A percentile compares a stretch with the other conserved stretches of the same genome.
phyloP scores from a whole-genome alignment of 2,113 vertebrate genomes.

The Seriola aureovittata region DNA sequence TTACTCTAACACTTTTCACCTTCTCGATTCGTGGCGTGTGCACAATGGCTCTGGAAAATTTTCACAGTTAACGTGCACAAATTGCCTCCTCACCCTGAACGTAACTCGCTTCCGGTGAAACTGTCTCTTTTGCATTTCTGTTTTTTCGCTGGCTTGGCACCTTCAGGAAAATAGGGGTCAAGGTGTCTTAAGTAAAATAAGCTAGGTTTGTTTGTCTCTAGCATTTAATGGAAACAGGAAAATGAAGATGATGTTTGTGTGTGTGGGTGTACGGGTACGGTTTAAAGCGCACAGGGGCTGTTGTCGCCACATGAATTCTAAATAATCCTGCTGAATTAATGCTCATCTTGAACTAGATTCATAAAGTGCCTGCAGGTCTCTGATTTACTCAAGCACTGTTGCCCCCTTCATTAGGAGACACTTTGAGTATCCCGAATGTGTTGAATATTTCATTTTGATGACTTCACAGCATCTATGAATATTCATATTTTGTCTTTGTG shows the following conservation, averaged over 20 bases:
- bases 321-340: slow-evolving; percentile 62
- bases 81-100: slow-evolving; percentile 24
- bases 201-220: slow-evolving; percentile 9
- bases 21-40: not conserved
- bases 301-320: slow-evolving; percentile 47
- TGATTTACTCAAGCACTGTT: slow-evolving; percentile 41
- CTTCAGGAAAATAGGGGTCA: slow-evolving; percentile 39
- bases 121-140: not conserved
- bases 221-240: slow-evolving; percentile 17
- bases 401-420: slow-evolving; percentile 48
- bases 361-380: slow-evolving; percentile 50
- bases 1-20: not conserved
- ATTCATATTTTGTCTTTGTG: slow-evolving; percentile 61
- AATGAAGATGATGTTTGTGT: slow-evolving; percentile 2
- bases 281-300: slow-evolving; percentile 12
- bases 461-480: slow-evolving; percentile 54
- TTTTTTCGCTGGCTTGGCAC: not conserved
- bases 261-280: not conserved
- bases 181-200: slow-evolving; percentile 19
- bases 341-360: slow-evolving; percentile 62
- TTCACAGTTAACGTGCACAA: slow-evolving; percentile 1
- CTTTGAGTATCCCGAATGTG: slow-evolving; percentile 40
- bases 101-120: not conserved
- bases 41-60: not conserved
- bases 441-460: slow-evolving; percentile 66